These are phyloP conservation scores for Anagyrus pseudococci DNA, from an alignment of 2,888 invertebrate species.

Conservation along the genomic window DNA sequence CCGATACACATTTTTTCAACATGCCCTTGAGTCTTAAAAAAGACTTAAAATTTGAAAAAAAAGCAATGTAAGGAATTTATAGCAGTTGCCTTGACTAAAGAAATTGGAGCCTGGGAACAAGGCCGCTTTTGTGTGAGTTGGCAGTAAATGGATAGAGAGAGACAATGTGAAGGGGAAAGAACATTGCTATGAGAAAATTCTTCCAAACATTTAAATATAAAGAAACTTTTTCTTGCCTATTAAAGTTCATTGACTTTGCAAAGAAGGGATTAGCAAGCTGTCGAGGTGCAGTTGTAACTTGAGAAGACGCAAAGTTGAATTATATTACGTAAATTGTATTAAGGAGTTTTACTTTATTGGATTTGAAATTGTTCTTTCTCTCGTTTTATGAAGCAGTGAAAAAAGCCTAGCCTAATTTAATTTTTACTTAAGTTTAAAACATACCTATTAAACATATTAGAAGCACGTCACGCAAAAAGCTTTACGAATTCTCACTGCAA, in stretches of 20 bases:
- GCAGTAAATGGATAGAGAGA: slow-evolving; percentile 6
- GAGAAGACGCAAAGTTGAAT: slow-evolving; percentile 27
- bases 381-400: slow-evolving; percentile 5
- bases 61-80: background rate
- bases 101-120: slow-evolving; percentile 9
- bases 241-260: slow-evolving; percentile 30
- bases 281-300: slow-evolving; percentile 20
- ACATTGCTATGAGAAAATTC: slow-evolving; percentile 20
- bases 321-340: slow-evolving; percentile 34
- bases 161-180: too few relatives aligned
- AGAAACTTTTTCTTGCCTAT: slow-evolving; percentile 5
- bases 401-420: slow-evolving; percentile 8
- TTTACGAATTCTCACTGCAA: background rate
- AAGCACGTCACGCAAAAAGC: background rate
- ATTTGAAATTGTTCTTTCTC: slow-evolving; percentile 20
- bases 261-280: slow-evolving; percentile 19
- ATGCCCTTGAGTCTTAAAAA: too few relatives aligned
- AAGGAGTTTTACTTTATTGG: slow-evolving; percentile 21
- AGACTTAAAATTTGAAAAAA: background rate
- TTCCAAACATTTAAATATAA: slow-evolving; percentile 4
- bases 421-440: background rate
- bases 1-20: too few relatives aligned
- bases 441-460: background rate
- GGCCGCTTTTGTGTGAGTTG: background rate
- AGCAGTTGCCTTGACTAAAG: slow-evolving; percentile 14